Evolutionary conservation across 2,888 invertebrate genomes (phyloP).

Genomic region (Andrena dorsata): DNA sequence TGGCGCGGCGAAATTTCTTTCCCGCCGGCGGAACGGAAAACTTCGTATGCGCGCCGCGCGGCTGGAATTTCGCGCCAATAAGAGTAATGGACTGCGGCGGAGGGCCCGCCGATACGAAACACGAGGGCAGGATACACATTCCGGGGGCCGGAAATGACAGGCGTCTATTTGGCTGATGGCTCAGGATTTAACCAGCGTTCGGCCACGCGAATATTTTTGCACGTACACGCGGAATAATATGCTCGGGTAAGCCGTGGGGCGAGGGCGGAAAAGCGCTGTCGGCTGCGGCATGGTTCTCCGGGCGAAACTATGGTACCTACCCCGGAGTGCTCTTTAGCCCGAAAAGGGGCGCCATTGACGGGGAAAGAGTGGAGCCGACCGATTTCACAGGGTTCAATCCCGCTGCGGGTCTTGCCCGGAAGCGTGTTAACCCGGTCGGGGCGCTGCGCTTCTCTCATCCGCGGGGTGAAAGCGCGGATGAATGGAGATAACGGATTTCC

Average conservation of each 20-base stretch:
- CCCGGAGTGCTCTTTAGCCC: conserved; percentile 21
- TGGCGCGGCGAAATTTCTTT: conserved; percentile 4
- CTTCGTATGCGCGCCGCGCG: conserved; percentile 34
- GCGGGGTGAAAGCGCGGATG: conserved; percentile 34
- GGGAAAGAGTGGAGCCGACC: conserved; percentile 12
- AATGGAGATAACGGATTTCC: conserved; percentile 47
- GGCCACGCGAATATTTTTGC: conserved; percentile 65
- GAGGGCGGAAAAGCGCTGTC: conserved; percentile 30
- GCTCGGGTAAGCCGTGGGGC: conserved; percentile 54
- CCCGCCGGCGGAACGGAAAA: conserved; percentile 2
- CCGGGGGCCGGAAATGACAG: conserved; percentile 53
- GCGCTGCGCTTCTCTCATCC: not conserved
- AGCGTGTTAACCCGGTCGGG: conserved; percentile 1
- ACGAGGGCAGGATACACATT: not conserved
- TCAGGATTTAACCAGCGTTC: conserved; percentile 58
- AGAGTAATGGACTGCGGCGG: conserved; percentile 68
- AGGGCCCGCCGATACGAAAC: conserved; percentile 48
- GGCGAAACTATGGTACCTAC: conserved; percentile 19
- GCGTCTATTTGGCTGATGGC: conserved; percentile 71
- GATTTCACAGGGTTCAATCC: conserved; percentile 59
- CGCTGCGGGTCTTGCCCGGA: conserved; percentile 33
- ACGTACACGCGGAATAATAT: conserved; percentile 65
- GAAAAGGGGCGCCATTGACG: conserved; percentile 41
- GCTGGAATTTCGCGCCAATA: conserved; percentile 66
- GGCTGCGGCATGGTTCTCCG: conserved; percentile 40